Evolutionary conservation across 2,888 invertebrate species (phyloP), one percentile per base, ranked within the genome.

Genomic region (Polietes domitor): DNA sequence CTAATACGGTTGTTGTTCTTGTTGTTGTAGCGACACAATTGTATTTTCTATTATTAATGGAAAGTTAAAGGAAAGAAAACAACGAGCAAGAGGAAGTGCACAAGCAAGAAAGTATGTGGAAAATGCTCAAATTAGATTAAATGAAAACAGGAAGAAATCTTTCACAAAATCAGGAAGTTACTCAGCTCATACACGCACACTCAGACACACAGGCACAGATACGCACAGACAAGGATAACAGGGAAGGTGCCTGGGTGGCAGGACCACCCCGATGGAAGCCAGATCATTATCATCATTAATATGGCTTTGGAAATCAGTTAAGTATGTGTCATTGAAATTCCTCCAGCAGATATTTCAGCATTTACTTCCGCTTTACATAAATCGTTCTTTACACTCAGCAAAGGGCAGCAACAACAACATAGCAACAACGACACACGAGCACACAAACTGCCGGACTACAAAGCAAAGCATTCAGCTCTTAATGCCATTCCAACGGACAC

Each of bases 401-500:
- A 65, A 10, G 41, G 37, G 9, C 32, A 32, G 7, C 7, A 32
- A 7, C 32, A 32, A 32, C 32, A 32, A 32, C 32, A 32, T 32
- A 37, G 10, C 37, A 37, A 61, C 19, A 80, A 10, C 26, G 68
- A 28, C 65, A 70, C 28, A 3, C 1, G 63, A 63, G 55, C 43
- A 41, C 37, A 50, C 37, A 37, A 37, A 9, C 65, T 53, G 28
- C 63, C 28, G 37, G 21, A 28, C n/a, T n/a, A n/a, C 37, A 37
- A 37, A 37, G 37, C n/a, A n/a, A n/a, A n/a, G 21, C 21, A n/a
- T 55, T 73, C 76, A 37, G 88, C 95, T 96, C 90, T 97, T 97
- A 0, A 88, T 93, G 68, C 94, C 97, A 58, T 75, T 41, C 65
- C 43, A 17, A 80, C 70, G 26, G n/a, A 61, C 32, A 80, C 47